Conservation (phyloP, 1,140 invertebrate species). For the Nasonia vitripennis region DNA sequence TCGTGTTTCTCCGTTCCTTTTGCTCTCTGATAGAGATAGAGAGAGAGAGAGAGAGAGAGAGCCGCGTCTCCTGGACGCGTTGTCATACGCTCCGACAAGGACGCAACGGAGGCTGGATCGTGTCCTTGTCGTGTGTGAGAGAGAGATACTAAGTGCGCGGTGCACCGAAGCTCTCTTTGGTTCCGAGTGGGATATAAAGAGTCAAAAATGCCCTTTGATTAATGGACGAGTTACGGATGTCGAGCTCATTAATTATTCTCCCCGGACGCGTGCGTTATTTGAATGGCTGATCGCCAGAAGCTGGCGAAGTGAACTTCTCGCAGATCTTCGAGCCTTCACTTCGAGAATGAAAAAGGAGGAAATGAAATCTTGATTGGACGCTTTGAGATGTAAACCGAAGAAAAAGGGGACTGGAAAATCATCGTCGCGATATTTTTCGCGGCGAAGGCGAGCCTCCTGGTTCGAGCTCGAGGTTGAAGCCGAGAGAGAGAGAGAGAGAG, state of each 20-base stretch:
- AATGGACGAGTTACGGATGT: not conserved
- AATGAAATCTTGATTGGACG: not conserved
- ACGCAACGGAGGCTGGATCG: not conserved
- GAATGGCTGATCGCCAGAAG: not conserved
- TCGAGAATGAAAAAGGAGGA: not conserved
- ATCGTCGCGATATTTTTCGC: slow-evolving; percentile 19
- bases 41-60: too few relatives aligned
- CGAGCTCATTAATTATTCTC: not conserved
- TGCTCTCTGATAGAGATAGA: too few relatives aligned
- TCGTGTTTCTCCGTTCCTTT: not conserved
- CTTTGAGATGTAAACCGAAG: not conserved
- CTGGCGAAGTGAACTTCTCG: not conserved
- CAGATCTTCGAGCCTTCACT: not conserved
- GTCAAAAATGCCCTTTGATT: not conserved
- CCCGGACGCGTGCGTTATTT: not conserved
- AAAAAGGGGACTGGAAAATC: not conserved
- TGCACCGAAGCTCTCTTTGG: not conserved
- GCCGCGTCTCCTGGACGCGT: not conserved
- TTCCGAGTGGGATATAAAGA: not conserved
- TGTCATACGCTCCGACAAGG: slow-evolving; percentile 12
- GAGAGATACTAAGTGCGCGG: too few relatives aligned
- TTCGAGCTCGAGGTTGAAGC: slow-evolving; percentile 55
- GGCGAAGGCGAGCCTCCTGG: slow-evolving; percentile 55
- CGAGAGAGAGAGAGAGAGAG: not conserved
- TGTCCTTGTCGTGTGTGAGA: not conserved